Conservation (phyloP, 2,797 vertebrate genomes). For the Adrianichthys oophorus region DNA sequence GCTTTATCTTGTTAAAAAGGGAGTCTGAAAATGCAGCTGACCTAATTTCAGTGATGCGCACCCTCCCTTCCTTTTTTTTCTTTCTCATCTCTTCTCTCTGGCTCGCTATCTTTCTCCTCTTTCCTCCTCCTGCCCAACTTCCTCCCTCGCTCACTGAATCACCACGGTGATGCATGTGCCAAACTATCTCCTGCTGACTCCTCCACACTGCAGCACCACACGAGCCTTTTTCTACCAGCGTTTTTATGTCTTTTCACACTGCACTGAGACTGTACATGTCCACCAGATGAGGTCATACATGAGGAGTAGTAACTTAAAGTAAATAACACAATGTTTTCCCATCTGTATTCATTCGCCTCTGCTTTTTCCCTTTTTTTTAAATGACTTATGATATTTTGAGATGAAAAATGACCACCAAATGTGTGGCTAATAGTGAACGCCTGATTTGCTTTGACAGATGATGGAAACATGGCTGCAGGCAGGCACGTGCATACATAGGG, state of each 20-base stretch:
- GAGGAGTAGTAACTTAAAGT: constrained; percentile 32
- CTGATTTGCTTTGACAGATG: constrained; percentile 10
- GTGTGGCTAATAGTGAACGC: constrained; percentile 18
- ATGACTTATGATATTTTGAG: constrained; percentile 17
- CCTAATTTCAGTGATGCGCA: constrained; percentile 71
- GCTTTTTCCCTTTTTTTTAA: constrained; percentile 27
- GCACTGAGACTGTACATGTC: constrained; percentile 23
- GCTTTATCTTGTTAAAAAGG: constrained; percentile 61
- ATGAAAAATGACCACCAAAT: constrained; percentile 3
- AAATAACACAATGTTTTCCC: constrained; percentile 28
- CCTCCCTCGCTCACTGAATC: constrained; percentile 77
- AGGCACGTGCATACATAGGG: no score
- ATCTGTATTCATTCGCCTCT: constrained; percentile 1
- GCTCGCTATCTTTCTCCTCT: constrained; percentile 38
- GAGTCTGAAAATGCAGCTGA: constrained; percentile 74
- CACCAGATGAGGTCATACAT: constrained; percentile 35
- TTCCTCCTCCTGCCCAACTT: constrained; percentile 60
- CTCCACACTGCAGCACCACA: constrained; percentile 66
- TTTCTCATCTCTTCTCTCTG: constrained; percentile 51
- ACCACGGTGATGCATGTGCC: constrained; percentile 72
- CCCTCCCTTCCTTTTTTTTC: constrained; percentile 15
- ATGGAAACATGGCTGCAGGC: constrained; percentile 25
- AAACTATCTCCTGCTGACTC: constrained; percentile 70
- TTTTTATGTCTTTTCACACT: constrained; percentile 31
- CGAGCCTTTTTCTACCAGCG: constrained; percentile 41